A percentile compares a stretch with the other conserved stretches of the same genome.
Conservation (phyloP, 2,888 invertebrate species). For the Blastobasis adustella region DNA sequence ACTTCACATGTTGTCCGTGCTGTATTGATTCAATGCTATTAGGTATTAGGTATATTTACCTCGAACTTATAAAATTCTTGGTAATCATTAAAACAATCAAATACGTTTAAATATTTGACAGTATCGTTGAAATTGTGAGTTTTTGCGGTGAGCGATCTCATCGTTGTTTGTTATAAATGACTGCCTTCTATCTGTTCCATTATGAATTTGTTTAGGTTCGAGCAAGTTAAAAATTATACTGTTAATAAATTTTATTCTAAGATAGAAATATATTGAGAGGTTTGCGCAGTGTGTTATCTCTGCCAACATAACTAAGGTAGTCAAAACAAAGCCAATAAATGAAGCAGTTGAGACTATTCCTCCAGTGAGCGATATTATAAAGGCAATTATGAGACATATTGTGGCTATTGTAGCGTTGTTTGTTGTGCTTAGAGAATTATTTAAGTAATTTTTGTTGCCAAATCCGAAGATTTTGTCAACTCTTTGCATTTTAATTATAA, state of each 20-base stretch:
- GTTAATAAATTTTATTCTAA: slow-evolving; percentile 4
- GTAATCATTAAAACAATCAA: slow-evolving; percentile 4
- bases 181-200: too few relatives aligned
- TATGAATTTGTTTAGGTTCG: too few relatives aligned
- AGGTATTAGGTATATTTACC: slow-evolving; percentile 6
- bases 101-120: slow-evolving; percentile 3
- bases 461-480: slow-evolving; percentile 42
- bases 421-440: slow-evolving; percentile 18
- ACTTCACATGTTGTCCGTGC: too few relatives aligned
- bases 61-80: slow-evolving; percentile 4
- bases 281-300: slow-evolving; percentile 1
- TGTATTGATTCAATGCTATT: too few relatives aligned
- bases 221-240: not conserved
- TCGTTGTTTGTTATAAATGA: not conserved
- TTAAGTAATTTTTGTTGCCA: slow-evolving; percentile 25
- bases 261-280: slow-evolving; percentile 7
- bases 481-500: slow-evolving; percentile 40
- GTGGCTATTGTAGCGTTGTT: slow-evolving; percentile 19
- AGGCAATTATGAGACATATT: slow-evolving; percentile 1
- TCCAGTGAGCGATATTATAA: slow-evolving; percentile 6
- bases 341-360: not conserved
- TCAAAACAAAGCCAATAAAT: not conserved
- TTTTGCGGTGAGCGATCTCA: not conserved
- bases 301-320: too few relatives aligned
- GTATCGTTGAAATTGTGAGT: slow-evolving; percentile 3